These are phyloP conservation scores for Drosophila peninsularis DNA, from an alignment of 2,888 invertebrate species.

Conservation along the genomic window DNA sequence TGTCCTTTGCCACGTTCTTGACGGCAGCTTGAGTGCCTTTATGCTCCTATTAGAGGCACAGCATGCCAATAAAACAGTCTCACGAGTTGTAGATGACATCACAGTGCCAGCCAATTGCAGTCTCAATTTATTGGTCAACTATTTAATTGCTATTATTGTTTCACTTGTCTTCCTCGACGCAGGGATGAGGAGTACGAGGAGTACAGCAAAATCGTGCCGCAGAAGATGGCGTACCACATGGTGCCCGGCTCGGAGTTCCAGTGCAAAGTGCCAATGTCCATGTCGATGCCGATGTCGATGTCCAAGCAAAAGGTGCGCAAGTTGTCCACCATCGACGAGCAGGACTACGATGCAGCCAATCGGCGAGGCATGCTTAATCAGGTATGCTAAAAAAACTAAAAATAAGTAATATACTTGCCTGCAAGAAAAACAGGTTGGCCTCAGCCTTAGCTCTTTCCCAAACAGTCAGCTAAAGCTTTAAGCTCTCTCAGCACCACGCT, in stretches of 20 bases:
- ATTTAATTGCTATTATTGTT: slow-evolving; percentile 28
- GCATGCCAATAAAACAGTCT: neutral
- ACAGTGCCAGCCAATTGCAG: neutral
- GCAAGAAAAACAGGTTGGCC: neutral
- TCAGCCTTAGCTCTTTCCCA: neutral
- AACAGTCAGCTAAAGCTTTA: neutral
- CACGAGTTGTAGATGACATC: neutral
- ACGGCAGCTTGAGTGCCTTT: neutral
- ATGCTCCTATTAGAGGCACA: slow-evolving; percentile 6
- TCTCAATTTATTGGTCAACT: slow-evolving; percentile 27
- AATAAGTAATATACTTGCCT: neutral
- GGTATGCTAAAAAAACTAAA: slow-evolving; percentile 48
- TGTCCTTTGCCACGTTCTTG: neutral
- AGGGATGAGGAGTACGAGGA: slow-evolving; percentile 75
- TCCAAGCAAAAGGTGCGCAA: slow-evolving; percentile 30
- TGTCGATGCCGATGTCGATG: slow-evolving; percentile 12
- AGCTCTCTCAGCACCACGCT: neutral
- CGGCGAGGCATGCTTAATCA: slow-evolving; percentile 74
- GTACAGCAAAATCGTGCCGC: slow-evolving; percentile 77
- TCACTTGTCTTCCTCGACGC: slow-evolving; percentile 4
- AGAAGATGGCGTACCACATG: slow-evolving; percentile 74
- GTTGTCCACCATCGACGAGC: slow-evolving; percentile 71
- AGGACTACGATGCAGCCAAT: slow-evolving; percentile 66
- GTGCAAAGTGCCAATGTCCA: slow-evolving; percentile 55
- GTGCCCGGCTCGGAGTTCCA: slow-evolving; percentile 73